Base-by-base conservation (phyloP, 1,140 invertebrate genomes). In the Semibalanus balanoides region DNA sequence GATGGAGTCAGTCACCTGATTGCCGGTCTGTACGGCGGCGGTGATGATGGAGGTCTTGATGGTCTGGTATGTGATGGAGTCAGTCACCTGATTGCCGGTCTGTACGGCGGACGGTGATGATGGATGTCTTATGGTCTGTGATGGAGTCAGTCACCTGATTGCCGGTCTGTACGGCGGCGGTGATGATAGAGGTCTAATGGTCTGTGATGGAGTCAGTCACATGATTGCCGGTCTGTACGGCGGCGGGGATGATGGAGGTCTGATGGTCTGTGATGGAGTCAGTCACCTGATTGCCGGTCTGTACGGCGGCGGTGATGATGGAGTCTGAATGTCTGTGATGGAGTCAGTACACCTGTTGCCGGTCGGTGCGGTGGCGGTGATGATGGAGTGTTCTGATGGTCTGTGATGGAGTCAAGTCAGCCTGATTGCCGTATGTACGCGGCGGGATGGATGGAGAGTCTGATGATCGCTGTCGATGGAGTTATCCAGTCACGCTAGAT, bases 71-170 rank as follows among this genome's bases (percentile, higher is more conserved):
- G 75, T 51, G 73, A n/a, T 43, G 29, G 35, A 64, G 27, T 70
- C 28, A 22, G 27, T 27, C 25, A 31, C 64, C 70, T 64, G 74
- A 11, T 74, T 75, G 27, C 72, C 71, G 40, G 74, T 76, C 11
- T 64, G 51, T 64, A 91, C 89, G 35, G 90, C 89, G 79, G 91
- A n/a, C 92, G 0, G 93, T 95, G 76, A 95, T 90, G 28, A 96
- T 88, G 64, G 92, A 94, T 0, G 93, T 94, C 86, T 92, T n/a
- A n/a, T n/a, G n/a, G n/a, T n/a, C n/a, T n/a, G n/a, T n/a, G n/a
- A n/a, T n/a, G n/a, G n/a, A n/a, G n/a, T n/a, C n/a, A n/a, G n/a
- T n/a, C 17, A 40, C 35, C 35, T 40, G 35, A 40, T 5, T 40
- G 35, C 35, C 35, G 5, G 35, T 40, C 35, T 40, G 35, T 40